Conservation (phyloP, 2,797 vertebrate genomes). For the Serranus cabrilla region DNA sequence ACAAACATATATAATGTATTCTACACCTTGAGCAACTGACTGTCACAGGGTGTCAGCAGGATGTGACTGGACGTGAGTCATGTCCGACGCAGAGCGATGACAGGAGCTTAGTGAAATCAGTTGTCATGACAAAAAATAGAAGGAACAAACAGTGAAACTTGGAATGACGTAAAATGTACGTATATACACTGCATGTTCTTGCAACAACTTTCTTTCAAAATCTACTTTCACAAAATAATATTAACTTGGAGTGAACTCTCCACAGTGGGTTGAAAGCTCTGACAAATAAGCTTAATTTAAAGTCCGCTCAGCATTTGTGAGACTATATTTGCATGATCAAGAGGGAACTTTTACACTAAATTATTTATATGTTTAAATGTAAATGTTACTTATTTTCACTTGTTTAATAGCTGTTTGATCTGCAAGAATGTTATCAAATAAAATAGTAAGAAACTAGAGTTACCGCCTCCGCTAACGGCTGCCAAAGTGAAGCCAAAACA, state of each 20-base stretch:
- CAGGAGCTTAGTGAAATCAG: constrained; percentile 10
- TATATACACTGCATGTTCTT: background rate
- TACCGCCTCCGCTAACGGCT: no score
- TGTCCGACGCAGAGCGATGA: background rate
- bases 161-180: background rate
- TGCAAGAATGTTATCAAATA: background rate
- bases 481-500: no score
- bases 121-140: constrained; percentile 31
- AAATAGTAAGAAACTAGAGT: background rate
- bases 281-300: background rate
- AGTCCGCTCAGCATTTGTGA: background rate
- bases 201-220: no score
- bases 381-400: background rate
- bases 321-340: background rate
- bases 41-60: constrained; percentile 37
- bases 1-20: background rate
- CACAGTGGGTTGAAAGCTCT: background rate
- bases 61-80: constrained; percentile 69
- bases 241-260: background rate
- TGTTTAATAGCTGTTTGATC: background rate
- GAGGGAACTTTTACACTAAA: background rate
- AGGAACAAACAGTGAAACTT: constrained; percentile 13
- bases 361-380: background rate
- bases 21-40: no score
- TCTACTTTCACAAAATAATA: background rate